Evolutionary conservation across 2,113 vertebrate species (phyloP).

Genomic region (Triplophysa tibetana): DNA sequence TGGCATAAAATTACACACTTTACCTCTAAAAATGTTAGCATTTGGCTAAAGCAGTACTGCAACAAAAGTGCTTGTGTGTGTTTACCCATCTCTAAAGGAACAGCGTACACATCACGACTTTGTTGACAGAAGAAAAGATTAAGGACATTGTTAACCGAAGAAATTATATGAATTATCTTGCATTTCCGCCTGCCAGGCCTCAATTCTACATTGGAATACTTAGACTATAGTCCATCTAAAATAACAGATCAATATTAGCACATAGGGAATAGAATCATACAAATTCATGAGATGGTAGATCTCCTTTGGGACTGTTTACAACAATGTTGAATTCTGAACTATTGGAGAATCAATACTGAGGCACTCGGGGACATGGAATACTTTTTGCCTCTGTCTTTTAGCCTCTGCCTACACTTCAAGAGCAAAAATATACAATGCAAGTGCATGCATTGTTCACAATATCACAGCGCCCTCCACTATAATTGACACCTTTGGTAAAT

Average conservation of each 20-base stretch:
- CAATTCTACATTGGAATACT: slow-evolving; percentile 5
- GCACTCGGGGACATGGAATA: background rate
- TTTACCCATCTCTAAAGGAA: background rate
- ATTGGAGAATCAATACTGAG: slow-evolving; percentile 44
- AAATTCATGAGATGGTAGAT: slow-evolving; percentile 42
- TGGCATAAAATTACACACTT: background rate
- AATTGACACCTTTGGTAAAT: too few species aligned
- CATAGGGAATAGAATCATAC: slow-evolving; percentile 38
- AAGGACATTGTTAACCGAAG: background rate
- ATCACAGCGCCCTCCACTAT: too few species aligned
- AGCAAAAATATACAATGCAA: too few species aligned
- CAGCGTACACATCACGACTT: slow-evolving; percentile 5
- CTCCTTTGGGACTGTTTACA: slow-evolving; percentile 35
- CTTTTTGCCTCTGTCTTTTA: background rate
- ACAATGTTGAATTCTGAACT: slow-evolving; percentile 24
- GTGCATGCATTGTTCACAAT: too few species aligned
- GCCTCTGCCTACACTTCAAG: too few species aligned
- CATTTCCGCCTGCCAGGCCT: slow-evolving; percentile 4
- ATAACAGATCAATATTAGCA: slow-evolving; percentile 47
- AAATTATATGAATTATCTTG: slow-evolving; percentile 19
- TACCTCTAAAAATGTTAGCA: too few species aligned
- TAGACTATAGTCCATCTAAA: background rate
- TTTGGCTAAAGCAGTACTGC: background rate
- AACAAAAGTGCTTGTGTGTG: background rate
- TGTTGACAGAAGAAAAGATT: slow-evolving; percentile 9